These are phyloP conservation scores for Anaspis maculata DNA, from an alignment of 2,888 invertebrate genomes.

Conservation along the genomic window DNA sequence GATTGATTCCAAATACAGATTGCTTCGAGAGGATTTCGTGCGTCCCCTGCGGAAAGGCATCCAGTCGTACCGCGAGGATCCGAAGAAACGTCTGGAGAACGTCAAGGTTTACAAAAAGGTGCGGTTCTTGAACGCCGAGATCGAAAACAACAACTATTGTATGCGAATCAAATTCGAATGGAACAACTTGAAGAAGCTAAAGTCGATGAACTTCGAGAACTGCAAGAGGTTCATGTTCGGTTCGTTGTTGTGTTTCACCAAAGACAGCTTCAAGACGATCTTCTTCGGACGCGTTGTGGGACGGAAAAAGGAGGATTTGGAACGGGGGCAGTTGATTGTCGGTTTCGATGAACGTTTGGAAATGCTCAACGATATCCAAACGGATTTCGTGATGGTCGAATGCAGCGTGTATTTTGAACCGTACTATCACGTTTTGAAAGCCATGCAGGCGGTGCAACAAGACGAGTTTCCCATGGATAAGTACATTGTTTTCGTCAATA, in stretches of 20 bases:
- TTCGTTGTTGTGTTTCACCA: conserved; percentile 63
- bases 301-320: conserved; percentile 45
- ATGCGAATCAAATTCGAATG: conserved; percentile 19
- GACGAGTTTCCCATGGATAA: conserved; percentile 57
- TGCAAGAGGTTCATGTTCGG: conserved; percentile 61
- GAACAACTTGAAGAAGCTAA: conserved; percentile 25
- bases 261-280: conserved; percentile 58
- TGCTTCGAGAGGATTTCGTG: conserved; percentile 73
- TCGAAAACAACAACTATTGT: conserved; percentile 18
- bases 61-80: conserved; percentile 17
- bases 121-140: conserved; percentile 15
- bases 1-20: too few species aligned
- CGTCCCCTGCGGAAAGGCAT: conserved; percentile 63
- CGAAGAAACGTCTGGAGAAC: conserved; percentile 14
- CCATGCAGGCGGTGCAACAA: conserved; percentile 51
- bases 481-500: conserved; percentile 54
- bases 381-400: conserved; percentile 59
- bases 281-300: conserved; percentile 62
- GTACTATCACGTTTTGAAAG: conserved; percentile 64
- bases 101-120: conserved; percentile 19
- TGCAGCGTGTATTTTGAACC: conserved; percentile 76
- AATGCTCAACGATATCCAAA: conserved; percentile 43
- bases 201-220: conserved; percentile 41
- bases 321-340: conserved; percentile 47
- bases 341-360: conserved; percentile 48